Conservation (phyloP, 2,888 invertebrate genomes). For the Folsomia candida region DNA sequence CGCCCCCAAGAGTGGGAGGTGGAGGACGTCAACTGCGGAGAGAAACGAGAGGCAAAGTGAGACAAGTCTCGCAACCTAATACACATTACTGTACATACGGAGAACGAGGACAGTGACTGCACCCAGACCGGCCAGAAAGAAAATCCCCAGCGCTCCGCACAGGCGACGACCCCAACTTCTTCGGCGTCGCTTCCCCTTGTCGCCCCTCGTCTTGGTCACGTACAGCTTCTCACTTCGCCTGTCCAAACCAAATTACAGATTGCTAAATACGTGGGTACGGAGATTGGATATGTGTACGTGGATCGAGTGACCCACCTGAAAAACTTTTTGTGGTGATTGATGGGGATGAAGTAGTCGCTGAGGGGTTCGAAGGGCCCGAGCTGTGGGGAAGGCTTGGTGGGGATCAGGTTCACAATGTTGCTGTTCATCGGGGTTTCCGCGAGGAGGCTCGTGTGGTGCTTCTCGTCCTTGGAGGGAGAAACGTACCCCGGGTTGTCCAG, state of each 20-base stretch:
- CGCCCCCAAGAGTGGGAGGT: background rate
- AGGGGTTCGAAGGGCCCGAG: constrained; percentile 62
- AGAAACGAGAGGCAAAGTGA: background rate
- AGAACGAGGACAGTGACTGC: constrained; percentile 72
- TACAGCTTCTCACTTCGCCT: constrained; percentile 76
- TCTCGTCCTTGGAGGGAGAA: constrained; percentile 22
- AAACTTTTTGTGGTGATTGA: constrained; percentile 79
- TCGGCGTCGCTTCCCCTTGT: constrained; percentile 67
- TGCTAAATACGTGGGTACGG: background rate
- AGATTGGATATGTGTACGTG: background rate
- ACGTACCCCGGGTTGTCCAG: constrained; percentile 45
- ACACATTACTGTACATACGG: constrained; percentile 59
- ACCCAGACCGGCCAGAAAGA: constrained; percentile 65
- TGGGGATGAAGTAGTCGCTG: constrained; percentile 80
- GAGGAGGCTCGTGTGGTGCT: constrained; percentile 14
- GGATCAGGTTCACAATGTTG: constrained; percentile 62
- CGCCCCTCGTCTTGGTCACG: constrained; percentile 70
- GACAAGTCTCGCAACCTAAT: background rate
- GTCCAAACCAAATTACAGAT: constrained; percentile 5
- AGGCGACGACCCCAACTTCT: constrained; percentile 62
- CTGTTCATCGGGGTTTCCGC: constrained; percentile 64
- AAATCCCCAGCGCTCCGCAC: constrained; percentile 69
- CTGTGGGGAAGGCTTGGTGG: constrained; percentile 61
- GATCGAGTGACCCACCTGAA: constrained; percentile 64
- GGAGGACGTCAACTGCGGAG: background rate